Conservation (phyloP, 1,140 invertebrate genomes). For the Philaenus spumarius region DNA sequence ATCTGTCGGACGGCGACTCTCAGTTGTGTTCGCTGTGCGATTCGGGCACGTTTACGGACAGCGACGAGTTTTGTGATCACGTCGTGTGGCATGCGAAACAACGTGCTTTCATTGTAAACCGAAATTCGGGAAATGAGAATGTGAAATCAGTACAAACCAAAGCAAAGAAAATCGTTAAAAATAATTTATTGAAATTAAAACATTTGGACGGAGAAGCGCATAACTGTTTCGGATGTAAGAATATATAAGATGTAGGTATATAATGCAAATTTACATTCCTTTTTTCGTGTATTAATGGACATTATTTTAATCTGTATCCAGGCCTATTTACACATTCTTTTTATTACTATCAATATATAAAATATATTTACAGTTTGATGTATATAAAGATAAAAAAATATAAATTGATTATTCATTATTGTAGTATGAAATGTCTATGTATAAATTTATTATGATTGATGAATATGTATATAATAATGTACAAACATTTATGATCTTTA, state of each 20-base stretch:
- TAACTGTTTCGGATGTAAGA: not conserved
- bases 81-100: slow-evolving; percentile 26
- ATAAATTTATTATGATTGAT: no score
- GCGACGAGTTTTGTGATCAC: slow-evolving; percentile 21
- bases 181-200: not conserved
- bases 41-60: slow-evolving; percentile 19
- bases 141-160: not conserved
- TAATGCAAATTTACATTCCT: not conserved
- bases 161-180: not conserved
- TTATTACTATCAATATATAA: slow-evolving; percentile 1
- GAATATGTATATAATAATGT: no score
- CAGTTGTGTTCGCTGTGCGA: slow-evolving; percentile 22
- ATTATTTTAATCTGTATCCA: not conserved
- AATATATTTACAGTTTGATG: not conserved
- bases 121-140: not conserved
- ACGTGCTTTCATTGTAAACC: not conserved
- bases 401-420: no score
- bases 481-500: no score
- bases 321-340: not conserved
- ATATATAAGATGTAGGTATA: not conserved
- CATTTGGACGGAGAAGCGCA: not conserved
- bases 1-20: slow-evolving; percentile 7
- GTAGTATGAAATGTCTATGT: no score
- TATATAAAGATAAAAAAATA: no score
- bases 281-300: not conserved